These are phyloP conservation scores for Drosophila seguyi DNA, from an alignment of 1,140 invertebrate genomes.

Conservation along the genomic window DNA sequence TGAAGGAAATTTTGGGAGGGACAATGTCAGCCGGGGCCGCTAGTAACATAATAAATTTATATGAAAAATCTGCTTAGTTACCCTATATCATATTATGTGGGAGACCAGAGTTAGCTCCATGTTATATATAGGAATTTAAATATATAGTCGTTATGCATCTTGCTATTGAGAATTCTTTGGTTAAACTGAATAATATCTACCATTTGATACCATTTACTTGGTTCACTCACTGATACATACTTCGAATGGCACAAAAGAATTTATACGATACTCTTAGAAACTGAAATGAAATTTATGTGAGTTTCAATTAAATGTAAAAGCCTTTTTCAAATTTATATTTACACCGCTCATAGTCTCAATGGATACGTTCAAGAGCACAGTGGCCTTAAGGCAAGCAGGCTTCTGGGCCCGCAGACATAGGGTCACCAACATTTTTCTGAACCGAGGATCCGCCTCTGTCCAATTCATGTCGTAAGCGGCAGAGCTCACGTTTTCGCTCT, in stretches of 20 bases:
- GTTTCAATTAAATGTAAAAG: not conserved
- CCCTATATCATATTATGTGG: too few relatives aligned
- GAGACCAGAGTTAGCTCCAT: too few relatives aligned
- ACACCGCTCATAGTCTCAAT: not conserved
- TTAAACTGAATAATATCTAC: not conserved
- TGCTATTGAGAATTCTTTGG: too few relatives aligned
- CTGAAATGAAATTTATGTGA: not conserved
- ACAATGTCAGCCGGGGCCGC: too few relatives aligned
- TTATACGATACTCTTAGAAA: not conserved
- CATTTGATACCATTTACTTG: not conserved
- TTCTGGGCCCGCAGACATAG: slow-evolving; percentile 51
- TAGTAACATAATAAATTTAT: too few relatives aligned
- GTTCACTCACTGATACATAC: not conserved
- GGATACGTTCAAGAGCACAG: not conserved
- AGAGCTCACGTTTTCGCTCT: slow-evolving; percentile 46
- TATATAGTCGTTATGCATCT: not conserved
- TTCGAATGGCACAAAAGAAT: slow-evolving; percentile 6
- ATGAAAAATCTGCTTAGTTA: too few relatives aligned
- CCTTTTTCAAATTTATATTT: not conserved
- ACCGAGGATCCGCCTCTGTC: slow-evolving; percentile 28
- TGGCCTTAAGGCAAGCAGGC: slow-evolving; percentile 21
- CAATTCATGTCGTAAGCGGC: slow-evolving; percentile 63
- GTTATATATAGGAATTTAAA: not conserved
- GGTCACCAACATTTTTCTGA: slow-evolving; percentile 53
- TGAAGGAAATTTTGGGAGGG: too few relatives aligned